Evolutionary conservation across 2,113 vertebrate genomes (phyloP), one percentile per base, ranked within the genome.

Genomic region (Anser brachyrhynchus): DNA sequence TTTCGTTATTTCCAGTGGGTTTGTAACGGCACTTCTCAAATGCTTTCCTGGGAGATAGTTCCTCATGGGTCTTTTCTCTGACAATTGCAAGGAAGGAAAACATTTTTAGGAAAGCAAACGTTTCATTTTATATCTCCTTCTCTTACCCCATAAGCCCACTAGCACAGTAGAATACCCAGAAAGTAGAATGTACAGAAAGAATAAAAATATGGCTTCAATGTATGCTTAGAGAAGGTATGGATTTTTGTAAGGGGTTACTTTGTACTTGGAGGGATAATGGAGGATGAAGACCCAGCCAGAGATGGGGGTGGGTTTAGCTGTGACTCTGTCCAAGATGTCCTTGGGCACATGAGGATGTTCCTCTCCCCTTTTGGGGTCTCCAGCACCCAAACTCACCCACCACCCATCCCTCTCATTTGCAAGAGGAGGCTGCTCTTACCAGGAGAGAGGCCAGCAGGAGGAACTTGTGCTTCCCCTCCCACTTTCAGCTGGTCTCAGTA

Each of bases 331-430:
- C 15, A 65, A 58, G 13, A 15, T 1, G 1, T 61, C 23, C 49
- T 64, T 66, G 18, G n/a, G 12, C 37, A 59, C 33, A 57, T 2
- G 4, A 44, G 29, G 16, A 55, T 0, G 0, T 69, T 79, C 20
- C 8, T 89, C 6, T 39, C 29, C 29, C 55, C 33, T 59, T 79
- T 39, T 37, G 58, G 26, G 65, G 5, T 23, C 26, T 69, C 28
- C 35, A 87, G 49, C 23, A 92, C 8, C 33, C 79, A 26, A 82
- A 72, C 14, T 82, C 49, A 39, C 13, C 26, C 72, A 21, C 11
- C 2, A 4, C 9, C 9, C 10, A 21, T 19, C 5, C 3, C 8
- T 4, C 1, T 58, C 8, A 39, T 70, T 37, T 85, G 17, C 54
- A 79, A 82, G 70, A 81, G 46, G 7, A 29, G n/a, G 0, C 11